A percentile compares a stretch with the other conserved stretches of the same genome.
phyloP scores from a whole-genome alignment of 2,797 vertebrate genomes.

The Bradypus variegatus region DNA sequence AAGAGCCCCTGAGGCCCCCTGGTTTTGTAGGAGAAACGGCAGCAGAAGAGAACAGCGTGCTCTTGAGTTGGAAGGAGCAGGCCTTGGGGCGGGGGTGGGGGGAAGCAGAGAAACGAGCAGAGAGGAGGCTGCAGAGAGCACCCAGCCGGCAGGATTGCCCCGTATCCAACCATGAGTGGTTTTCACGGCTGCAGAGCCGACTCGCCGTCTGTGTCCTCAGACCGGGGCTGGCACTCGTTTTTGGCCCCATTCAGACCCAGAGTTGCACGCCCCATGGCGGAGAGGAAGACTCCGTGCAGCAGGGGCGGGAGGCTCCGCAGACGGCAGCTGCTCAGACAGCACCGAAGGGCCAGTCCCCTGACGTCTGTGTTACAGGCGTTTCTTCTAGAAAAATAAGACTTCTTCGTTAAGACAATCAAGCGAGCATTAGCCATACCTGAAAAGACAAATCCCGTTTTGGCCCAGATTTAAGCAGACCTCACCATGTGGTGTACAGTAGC shows the following conservation, averaged over 20 bases:
- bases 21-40: neutral
- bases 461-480: neutral
- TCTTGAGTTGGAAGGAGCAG: neutral
- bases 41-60: too few relatives aligned
- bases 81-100: neutral
- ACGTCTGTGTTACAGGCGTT: neutral
- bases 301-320: too few relatives aligned
- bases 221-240: neutral
- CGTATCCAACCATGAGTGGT: rapidly evolving
- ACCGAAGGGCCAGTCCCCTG: rapidly evolving
- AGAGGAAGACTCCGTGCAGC: neutral
- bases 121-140: neutral
- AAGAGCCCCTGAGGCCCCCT: neutral
- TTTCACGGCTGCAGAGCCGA: neutral
- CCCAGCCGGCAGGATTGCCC: neutral
- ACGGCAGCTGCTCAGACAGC: neutral
- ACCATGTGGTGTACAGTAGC: rapidly evolving
- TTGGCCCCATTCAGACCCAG: neutral
- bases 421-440: neutral
- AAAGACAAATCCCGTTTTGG: neutral
- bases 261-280: neutral
- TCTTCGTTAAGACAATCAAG: neutral
- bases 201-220: rapidly evolving
- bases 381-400: neutral
- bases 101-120: neutral